A percentile compares a stretch with the other conserved stretches of the same genome.
phyloP scores from a whole-genome alignment of 1,140 invertebrate genomes.

The Leptinotarsa texana region DNA sequence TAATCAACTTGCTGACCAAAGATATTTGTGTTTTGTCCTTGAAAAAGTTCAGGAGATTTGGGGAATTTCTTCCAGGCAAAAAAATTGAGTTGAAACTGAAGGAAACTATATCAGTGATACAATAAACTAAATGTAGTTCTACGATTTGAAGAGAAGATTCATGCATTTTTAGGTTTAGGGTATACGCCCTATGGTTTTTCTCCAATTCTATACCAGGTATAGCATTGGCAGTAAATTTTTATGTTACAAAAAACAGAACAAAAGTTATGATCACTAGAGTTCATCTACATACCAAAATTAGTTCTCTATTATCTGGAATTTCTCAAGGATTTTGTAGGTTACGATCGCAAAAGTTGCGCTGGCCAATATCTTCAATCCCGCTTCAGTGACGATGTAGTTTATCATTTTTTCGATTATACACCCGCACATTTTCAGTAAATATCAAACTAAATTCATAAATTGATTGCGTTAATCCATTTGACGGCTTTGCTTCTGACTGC shows the following conservation, averaged over 20 bases:
- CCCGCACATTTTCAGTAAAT: neutral
- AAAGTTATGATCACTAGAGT: no score
- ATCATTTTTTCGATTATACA: neutral
- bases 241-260: no score
- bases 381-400: neutral
- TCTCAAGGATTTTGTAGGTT: neutral
- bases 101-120: neutral
- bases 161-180: no score
- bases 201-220: no score
- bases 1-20: neutral
- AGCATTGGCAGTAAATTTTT: no score
- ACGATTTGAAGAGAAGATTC: no score
- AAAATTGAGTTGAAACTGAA: neutral
- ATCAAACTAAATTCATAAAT: no score
- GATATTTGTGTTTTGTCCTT: no score
- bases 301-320: neutral
- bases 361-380: neutral
- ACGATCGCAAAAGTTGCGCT: constrained; percentile 2
- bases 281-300: neutral
- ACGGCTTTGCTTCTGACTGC: neutral
- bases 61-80: no score
- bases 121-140: neutral
- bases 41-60: no score
- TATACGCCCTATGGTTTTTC: no score
- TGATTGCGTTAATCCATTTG: no score